Conservation (phyloP, 2,113 vertebrate genomes). For the Mugil cephalus region DNA sequence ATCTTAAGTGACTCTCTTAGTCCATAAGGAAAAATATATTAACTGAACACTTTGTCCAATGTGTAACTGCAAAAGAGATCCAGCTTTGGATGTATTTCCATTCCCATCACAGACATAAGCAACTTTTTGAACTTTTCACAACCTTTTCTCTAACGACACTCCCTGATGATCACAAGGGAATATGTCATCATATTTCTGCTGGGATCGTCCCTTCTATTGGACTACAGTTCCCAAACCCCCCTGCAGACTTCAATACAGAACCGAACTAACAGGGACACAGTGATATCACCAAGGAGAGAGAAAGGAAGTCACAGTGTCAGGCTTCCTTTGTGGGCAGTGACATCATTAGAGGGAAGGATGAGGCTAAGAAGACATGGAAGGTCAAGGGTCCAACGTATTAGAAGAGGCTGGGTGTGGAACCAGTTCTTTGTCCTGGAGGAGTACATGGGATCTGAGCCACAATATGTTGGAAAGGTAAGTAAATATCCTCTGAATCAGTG, state of each 20-base stretch:
- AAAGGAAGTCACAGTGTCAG: not conserved
- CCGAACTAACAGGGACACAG: slow-evolving; percentile 42
- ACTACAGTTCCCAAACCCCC: slow-evolving; percentile 89
- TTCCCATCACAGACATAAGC: slow-evolving; percentile 28
- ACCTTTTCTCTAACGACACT: slow-evolving; percentile 17
- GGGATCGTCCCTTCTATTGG: slow-evolving; percentile 92
- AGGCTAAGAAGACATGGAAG: slow-evolving; percentile 58
- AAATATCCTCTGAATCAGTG: not conserved
- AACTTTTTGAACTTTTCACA: slow-evolving; percentile 1
- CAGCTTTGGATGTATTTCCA: slow-evolving; percentile 18
- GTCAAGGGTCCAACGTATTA: slow-evolving; percentile 83
- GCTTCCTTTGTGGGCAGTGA: not conserved
- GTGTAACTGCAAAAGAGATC: not conserved
- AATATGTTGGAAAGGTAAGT: slow-evolving; percentile 96
- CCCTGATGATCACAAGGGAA: slow-evolving; percentile 96
- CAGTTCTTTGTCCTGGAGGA: slow-evolving; percentile 98
- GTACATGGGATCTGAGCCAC: slow-evolving; percentile 95
- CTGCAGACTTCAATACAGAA: slow-evolving; percentile 73
- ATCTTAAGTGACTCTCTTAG: not conserved
- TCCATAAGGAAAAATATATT: not conserved
- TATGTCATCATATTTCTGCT: slow-evolving; percentile 90
- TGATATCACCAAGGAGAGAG: slow-evolving; percentile 1
- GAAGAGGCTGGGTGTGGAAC: slow-evolving; percentile 98
- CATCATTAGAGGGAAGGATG: not conserved
- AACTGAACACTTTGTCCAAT: slow-evolving; percentile 4